Base-by-base conservation (phyloP, 2,113 vertebrate species). In the Tragelaphus buxtoni region DNA sequence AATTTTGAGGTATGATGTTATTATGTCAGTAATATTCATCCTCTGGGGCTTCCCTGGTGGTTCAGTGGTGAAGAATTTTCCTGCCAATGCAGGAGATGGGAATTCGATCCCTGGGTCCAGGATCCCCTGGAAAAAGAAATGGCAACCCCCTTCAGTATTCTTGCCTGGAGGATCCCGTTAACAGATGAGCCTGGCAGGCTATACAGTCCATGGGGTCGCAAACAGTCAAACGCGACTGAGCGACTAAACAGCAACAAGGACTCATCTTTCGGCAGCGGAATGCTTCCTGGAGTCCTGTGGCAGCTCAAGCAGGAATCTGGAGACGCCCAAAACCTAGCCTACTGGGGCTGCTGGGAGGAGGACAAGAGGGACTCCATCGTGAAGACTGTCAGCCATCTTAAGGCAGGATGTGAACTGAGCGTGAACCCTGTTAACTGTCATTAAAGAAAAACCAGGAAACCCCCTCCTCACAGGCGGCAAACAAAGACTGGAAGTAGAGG, bases 21-120 rank as follows among this genome's bases (percentile, higher is more conserved):
- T 3, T 2, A 5, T 5, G 28, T 9, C 8, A 53, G 47, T 5
- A 6, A n/a, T 1, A 17, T 4, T 76, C 28, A 30, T 77, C 22
- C 2, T 55, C 55, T 14, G 7, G 35, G 39, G 69, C 69, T 42
- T 74, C 39, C 39, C 39, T 74, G 22, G 69, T 74, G 5, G 35
- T 35, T 72, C 10, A 74, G 35, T 42, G 69, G 35, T 42, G 22
- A 69, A 69, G n/a, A 17, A 39, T 69, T 69, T 35, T 20, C n/a
- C n/a, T 35, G 63, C 35, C 35, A 72, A 12, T 24, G 65, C 18
- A 39, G 35, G 35, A 72, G 65, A 72, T 12, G 22, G 18, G 20
- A 72, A 12, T 39, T 72, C 2, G 0, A 72, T 72, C n/a, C 35
- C 20, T 39, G 35, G 65, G 18, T 20, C n/a, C n/a, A 69, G 63